Evolutionary conservation across 2,888 invertebrate species (phyloP).

Genomic region (Sturmia bella): DNA sequence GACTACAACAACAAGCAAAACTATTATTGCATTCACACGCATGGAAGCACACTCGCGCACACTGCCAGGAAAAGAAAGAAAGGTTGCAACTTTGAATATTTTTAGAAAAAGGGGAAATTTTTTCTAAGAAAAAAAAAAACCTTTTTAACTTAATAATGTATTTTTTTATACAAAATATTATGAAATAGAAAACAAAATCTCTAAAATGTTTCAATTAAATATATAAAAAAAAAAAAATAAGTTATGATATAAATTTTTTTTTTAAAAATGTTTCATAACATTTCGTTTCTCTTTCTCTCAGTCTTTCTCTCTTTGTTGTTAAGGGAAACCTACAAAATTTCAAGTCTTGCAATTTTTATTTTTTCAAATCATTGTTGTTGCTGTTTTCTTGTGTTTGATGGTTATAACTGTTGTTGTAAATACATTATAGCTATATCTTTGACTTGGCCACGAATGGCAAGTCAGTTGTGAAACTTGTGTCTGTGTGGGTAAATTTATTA

Average conservation of each 20-base stretch:
- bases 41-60: background rate
- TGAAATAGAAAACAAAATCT: too few species aligned
- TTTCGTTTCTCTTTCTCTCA: slow-evolving; percentile 65
- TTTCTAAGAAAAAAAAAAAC: background rate
- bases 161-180: background rate
- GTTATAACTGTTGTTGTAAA: slow-evolving; percentile 26
- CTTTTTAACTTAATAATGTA: background rate
- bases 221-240: too few species aligned
- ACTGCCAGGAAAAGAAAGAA: background rate
- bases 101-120: slow-evolving; percentile 30
- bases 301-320: slow-evolving; percentile 59
- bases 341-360: slow-evolving; percentile 31
- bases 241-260: slow-evolving; percentile 26
- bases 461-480: slow-evolving; percentile 42
- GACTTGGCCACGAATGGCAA: slow-evolving; percentile 62
- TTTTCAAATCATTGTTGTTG: slow-evolving; percentile 38
- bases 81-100: slow-evolving; percentile 50
- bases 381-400: slow-evolving; percentile 50
- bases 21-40: slow-evolving; percentile 33
- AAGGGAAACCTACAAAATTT: slow-evolving; percentile 52
- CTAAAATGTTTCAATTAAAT: too few species aligned
- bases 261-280: slow-evolving; percentile 49
- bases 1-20: slow-evolving; percentile 39
- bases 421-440: slow-evolving; percentile 34
- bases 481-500: slow-evolving; percentile 45